Percentiles rank a stretch among this genome's conserved stretches.
These are phyloP conservation scores for Orchestia grillus DNA, from an alignment of 1,140 invertebrate species.

Conservation along the genomic window DNA sequence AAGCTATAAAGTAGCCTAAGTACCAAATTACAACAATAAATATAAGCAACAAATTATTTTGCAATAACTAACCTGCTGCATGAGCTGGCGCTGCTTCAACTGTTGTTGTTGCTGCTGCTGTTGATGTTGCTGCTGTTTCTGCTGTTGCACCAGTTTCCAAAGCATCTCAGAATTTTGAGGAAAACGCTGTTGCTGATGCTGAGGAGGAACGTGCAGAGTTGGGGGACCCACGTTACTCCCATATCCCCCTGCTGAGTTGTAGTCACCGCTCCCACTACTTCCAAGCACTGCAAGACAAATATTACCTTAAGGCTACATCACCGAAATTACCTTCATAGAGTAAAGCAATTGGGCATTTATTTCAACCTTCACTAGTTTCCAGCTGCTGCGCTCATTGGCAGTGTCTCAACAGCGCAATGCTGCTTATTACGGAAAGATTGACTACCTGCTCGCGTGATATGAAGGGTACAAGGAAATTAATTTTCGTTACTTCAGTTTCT, in stretches of 20 bases:
- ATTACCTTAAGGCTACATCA: background rate
- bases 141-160: constrained; percentile 53
- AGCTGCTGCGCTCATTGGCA: too few relatives aligned
- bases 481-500: too few relatives aligned
- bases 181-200: constrained; percentile 46
- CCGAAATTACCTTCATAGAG: background rate
- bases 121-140: constrained; percentile 59
- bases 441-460: too few relatives aligned
- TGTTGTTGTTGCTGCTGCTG: constrained; percentile 63
- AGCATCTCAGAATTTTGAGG: constrained; percentile 5
- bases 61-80: constrained; percentile 49
- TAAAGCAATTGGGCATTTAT: too few relatives aligned
- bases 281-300: background rate
- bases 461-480: too few relatives aligned
- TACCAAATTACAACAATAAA: background rate
- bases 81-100: constrained; percentile 18
- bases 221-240: background rate
- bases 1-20: background rate
- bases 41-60: background rate
- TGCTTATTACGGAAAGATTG: too few relatives aligned
- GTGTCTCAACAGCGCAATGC: too few relatives aligned
- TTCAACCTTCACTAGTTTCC: too few relatives aligned
- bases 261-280: background rate
- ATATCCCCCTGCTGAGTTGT: background rate
- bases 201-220: constrained; percentile 48